phyloP scores from a whole-genome alignment of 1,140 invertebrate genomes.

The Platorchestia sp. region DNA sequence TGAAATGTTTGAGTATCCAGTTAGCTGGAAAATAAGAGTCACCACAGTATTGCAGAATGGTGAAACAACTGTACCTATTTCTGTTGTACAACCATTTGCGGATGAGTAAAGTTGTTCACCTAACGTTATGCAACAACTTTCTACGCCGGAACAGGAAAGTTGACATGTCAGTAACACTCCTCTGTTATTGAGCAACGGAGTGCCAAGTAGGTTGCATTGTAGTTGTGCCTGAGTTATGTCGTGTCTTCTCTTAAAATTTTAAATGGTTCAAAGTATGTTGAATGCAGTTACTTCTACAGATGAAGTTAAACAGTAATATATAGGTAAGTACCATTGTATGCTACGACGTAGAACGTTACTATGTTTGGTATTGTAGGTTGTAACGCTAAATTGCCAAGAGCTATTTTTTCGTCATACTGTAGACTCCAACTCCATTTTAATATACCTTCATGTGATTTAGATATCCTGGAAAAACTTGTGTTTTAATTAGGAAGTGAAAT shows the following conservation, averaged over 20 bases:
- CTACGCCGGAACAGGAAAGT: not conserved
- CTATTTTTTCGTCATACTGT: too few species aligned
- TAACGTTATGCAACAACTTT: not conserved
- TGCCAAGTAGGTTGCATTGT: not conserved
- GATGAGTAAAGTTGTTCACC: not conserved
- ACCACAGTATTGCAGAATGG: not conserved
- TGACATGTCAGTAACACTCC: not conserved
- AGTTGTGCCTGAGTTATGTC: not conserved
- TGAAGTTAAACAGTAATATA: not conserved
- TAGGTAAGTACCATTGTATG: not conserved
- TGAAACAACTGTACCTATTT: not conserved
- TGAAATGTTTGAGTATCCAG: too few species aligned
- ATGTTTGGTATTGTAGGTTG: not conserved
- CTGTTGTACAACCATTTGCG: not conserved
- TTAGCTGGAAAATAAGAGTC: not conserved
- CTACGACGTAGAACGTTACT: not conserved
- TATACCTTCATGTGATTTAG: too few species aligned
- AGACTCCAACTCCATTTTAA: too few species aligned
- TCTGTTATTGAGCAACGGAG: not conserved
- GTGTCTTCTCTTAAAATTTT: not conserved
- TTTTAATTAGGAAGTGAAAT: too few species aligned
- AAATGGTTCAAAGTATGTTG: not conserved
- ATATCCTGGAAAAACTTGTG: too few species aligned
- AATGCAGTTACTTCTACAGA: not conserved
- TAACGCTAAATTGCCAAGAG: too few species aligned